These are phyloP conservation scores for Zoanthus solanderi DNA, from an alignment of 92 coral and sea anemone species.

Conservation along the genomic window DNA sequence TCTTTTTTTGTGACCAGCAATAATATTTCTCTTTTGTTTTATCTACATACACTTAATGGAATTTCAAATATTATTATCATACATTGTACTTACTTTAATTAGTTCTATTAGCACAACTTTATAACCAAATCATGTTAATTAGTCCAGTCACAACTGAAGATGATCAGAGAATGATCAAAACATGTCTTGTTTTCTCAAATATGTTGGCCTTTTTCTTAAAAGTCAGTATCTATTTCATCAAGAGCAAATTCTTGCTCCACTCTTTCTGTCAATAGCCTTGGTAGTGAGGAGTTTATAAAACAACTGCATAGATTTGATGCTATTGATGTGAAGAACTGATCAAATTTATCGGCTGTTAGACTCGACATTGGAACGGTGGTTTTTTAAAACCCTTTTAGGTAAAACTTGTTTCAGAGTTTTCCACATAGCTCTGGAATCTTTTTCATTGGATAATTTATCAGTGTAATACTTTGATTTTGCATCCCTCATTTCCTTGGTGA, in stretches of 20 bases:
- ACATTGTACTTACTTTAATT: no score
- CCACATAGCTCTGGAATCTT: constrained; percentile 35
- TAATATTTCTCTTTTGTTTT: no score
- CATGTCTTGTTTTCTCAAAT: no score
- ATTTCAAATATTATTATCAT: no score
- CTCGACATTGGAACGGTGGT: constrained; percentile 5
- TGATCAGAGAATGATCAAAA: no score
- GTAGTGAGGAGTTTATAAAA: constrained; percentile 45
- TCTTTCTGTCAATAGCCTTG: constrained; percentile 49
- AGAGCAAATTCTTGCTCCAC: constrained; percentile 52
- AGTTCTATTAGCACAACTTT: no score
- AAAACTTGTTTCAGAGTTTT: not conserved
- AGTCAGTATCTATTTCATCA: constrained; percentile 50
- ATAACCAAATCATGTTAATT: no score
- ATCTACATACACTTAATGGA: no score
- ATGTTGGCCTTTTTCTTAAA: not conserved
- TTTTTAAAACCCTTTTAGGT: constrained; percentile 4
- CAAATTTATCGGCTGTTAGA: constrained; percentile 56
- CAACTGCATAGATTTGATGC: constrained; percentile 60
- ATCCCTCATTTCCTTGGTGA: constrained; percentile 16
- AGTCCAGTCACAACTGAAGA: no score
- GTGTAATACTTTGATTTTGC: not conserved
- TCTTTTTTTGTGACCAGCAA: no score
- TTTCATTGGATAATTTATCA: not conserved
- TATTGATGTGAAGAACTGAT: constrained; percentile 62